Evolutionary conservation across 2,797 vertebrate species (phyloP), one percentile per base, ranked within the genome.

Genomic region (Tokudaia tokunoshimensis): DNA sequence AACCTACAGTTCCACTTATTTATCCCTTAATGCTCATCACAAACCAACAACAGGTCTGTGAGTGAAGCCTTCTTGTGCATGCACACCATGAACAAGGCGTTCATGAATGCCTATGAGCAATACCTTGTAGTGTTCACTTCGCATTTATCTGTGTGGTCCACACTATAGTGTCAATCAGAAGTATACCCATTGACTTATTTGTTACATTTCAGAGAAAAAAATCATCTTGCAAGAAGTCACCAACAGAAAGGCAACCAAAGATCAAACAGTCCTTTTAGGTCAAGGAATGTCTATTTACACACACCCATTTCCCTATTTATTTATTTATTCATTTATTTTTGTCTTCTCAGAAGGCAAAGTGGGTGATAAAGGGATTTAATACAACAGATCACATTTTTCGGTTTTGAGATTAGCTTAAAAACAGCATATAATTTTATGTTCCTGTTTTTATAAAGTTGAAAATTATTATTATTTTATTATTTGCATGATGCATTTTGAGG

Each of bases 21-120:
- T 19, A 31, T 44, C 1, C 6, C 61, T 55, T 76, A 14, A 8
- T 10, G 9, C 19, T 52, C 34, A 29, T 0, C 0, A 1, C 1
- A 9, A 26, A 91, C n/a, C 4, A 17, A 1, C 22, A 14, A 67
- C 3, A 63, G 15, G 3, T 22, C 6, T 89, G 50, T 63, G 24
- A 67, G 37, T 57, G 14, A 26, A 67, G 29, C 0, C 3, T 52
- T 63, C n/a, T 70, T 52, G 1, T 17, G 5, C 17, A 1, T 61
- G 12, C 5, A 4, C 26, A 57, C 12, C 8, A 44, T 12, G n/a
- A 37, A 37, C 8, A 72, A 72, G 34, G n/a, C 70, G 20, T 3
- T 10, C n/a, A 37, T 4, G 70, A 4, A 72, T 22, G n/a, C 47
- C 61, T 37, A 12, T 50, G 61, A 81, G 24, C 13, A 29, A 76